These are phyloP conservation scores for Pangasius mekongensis DNA, from an alignment of 2,797 vertebrate species.

Conservation along the genomic window DNA sequence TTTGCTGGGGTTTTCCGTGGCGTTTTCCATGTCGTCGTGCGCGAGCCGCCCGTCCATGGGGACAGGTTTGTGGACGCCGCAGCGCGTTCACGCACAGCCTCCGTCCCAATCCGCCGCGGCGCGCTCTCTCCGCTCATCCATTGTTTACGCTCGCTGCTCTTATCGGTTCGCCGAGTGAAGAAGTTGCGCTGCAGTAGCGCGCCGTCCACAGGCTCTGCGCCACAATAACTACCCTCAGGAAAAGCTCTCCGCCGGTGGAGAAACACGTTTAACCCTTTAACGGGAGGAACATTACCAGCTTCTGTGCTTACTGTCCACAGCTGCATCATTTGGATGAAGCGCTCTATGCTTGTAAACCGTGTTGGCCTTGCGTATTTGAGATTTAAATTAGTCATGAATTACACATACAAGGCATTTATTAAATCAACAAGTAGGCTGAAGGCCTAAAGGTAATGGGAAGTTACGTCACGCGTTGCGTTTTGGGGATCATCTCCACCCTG, in stretches of 20 bases:
- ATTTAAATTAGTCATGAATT: background rate
- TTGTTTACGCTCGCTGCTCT: conserved; percentile 60
- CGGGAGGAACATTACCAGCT: conserved; percentile 33
- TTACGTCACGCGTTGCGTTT: conserved; percentile 12
- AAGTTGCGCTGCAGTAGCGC: conserved; percentile 67
- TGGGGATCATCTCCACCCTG: background rate
- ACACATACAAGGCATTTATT: background rate
- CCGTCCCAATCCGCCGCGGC: conserved; percentile 62
- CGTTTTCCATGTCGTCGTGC: conserved; percentile 82
- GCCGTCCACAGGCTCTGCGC: conserved; percentile 66
- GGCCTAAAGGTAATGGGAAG: background rate
- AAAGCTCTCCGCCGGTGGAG: conserved; percentile 58
- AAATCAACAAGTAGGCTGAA: conserved; percentile 15
- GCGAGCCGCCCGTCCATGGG: conserved; percentile 71
- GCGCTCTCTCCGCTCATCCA: conserved; percentile 68
- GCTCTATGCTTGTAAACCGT: too few species aligned
- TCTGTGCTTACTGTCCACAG: background rate
- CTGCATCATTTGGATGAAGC: background rate
- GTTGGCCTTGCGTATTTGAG: too few species aligned
- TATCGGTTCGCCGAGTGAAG: conserved; percentile 50
- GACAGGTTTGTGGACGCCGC: conserved; percentile 24
- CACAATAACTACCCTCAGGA: conserved; percentile 66
- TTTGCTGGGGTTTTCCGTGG: conserved; percentile 86
- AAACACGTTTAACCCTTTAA: conserved; percentile 70
- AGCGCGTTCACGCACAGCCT: conserved; percentile 48